Conservation (phyloP, 1,140 invertebrate genomes). For the Papilio xuthus region DNA sequence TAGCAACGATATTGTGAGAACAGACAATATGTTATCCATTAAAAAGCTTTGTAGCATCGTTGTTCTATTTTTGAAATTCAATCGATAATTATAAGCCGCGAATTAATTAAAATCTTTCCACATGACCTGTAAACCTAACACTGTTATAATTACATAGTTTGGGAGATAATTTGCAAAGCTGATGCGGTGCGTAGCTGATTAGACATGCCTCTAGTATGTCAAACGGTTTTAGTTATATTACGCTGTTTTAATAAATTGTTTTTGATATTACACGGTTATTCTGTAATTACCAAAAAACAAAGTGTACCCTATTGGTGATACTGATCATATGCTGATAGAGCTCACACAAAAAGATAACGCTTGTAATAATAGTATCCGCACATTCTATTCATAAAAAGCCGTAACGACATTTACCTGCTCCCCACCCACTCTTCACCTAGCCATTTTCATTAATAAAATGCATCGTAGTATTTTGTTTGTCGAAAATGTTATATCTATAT, state of each 20-base stretch:
- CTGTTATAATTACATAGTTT: conserved; percentile 38
- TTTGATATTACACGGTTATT: neutral
- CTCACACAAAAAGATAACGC: no score
- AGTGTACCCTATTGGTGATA: no score
- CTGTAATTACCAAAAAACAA: no score
- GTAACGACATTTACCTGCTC: no score
- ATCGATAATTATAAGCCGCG: conserved; percentile 24
- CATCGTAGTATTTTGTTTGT: no score
- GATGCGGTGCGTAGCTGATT: conserved; percentile 32
- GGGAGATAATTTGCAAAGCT: conserved; percentile 34
- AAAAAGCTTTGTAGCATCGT: conserved; percentile 17
- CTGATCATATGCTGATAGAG: no score
- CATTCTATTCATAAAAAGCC: no score
- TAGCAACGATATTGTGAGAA: conserved; percentile 47
- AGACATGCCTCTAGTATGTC: conserved; percentile 35
- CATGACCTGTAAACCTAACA: conserved; percentile 18
- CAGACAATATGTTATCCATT: conserved; percentile 45
- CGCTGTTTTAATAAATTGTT: neutral
- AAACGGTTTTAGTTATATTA: conserved; percentile 23
- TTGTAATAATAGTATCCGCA: no score
- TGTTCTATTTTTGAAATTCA: conserved; percentile 21
- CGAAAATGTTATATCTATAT: no score
- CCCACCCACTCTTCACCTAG: no score
- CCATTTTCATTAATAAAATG: no score
- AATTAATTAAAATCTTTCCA: conserved; percentile 36